Base-by-base conservation (phyloP, 2,888 invertebrate species). In the Lissonota sp. region DNA sequence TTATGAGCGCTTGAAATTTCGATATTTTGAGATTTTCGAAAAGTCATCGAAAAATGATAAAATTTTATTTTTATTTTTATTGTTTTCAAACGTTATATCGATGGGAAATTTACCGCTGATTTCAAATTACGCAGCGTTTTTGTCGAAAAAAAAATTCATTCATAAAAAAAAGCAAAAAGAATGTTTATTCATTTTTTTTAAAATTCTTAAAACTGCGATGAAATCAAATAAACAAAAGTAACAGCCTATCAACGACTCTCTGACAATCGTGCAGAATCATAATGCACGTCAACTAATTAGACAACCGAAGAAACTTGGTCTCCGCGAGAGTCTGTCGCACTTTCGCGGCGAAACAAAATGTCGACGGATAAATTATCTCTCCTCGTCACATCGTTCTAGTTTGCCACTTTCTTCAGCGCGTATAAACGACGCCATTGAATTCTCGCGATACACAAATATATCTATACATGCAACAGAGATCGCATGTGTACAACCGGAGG, bases 351-450 rank as follows among this genome's bases (percentile, higher is more conserved):
- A 40, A 66, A 53, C 58, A 49, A 71, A 42, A 72, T 3, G 8
- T 42, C 42, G 55, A 57, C 39, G 58, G 71, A 70, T 63, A 51
- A 64, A 64, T 70, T 70, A 55, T 16, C 55, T 69, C 63, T n/a
- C 46, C 14, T 49, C 1, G 39, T 14, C 60, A 57, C 37, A 57
- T 71, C 51, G 40, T 16, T 64, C 58, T 10, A 64, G 49, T 64
- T 71, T 53, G 7, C 6, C 14, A 14, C 14, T 53, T 26, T 26
- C 26, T 26, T 26, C 26, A 53, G 14, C 14, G 14, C 26, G 26
- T 26, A 26, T 26, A 26, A 26, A 26, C 26, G 26, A 26, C 26
- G 26, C 26, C 26, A 26, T 26, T 26, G 26, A 26, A 12, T 6
- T 12, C 53, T 53, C 7, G 6, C 14, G 12, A 12, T 14, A 6